A percentile compares a stretch with the other conserved stretches of the same genome.
phyloP scores from a whole-genome alignment of 2,888 invertebrate species.

The Stenchaetothrips biformis region DNA sequence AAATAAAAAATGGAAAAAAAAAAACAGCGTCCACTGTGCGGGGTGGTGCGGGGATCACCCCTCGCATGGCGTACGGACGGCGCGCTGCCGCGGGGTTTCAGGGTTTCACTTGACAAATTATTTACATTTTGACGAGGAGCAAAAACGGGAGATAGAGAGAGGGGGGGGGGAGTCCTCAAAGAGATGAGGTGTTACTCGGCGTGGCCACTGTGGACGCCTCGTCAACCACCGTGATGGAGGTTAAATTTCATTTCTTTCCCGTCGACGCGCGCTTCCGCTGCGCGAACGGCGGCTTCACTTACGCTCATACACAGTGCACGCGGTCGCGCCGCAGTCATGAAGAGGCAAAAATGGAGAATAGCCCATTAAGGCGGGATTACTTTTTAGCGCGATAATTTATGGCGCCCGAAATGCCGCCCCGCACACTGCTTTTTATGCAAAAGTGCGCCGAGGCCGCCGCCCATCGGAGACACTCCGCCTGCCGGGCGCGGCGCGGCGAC shows the following conservation, averaged over 20 bases:
- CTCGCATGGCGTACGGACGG: neutral
- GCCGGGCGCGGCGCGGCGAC: too few species aligned
- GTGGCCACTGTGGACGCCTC: neutral
- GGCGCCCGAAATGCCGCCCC: neutral
- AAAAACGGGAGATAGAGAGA: neutral
- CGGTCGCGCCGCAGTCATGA: neutral
- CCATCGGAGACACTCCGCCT: too few species aligned
- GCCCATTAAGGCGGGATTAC: slow-evolving; percentile 19
- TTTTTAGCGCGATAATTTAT: slow-evolving; percentile 18
- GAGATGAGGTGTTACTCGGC: slow-evolving; percentile 10
- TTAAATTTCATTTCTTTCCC: slow-evolving; percentile 5
- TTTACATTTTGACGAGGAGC: slow-evolving; percentile 6
- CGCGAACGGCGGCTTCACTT: neutral
- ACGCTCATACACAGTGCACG: neutral
- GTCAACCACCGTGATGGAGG: neutral
- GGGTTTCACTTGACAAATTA: slow-evolving; percentile 5
- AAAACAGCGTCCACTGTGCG: neutral
- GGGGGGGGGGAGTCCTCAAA: neutral
- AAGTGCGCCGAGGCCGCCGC: too few species aligned
- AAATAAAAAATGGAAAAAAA: neutral
- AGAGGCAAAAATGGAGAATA: slow-evolving; percentile 17
- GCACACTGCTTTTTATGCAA: too few species aligned
- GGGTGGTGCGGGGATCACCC: neutral
- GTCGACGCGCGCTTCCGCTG: neutral
- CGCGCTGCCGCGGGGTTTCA: neutral